Evolutionary conservation across 2,888 invertebrate genomes (phyloP).

Genomic region (Chrysolina americana): DNA sequence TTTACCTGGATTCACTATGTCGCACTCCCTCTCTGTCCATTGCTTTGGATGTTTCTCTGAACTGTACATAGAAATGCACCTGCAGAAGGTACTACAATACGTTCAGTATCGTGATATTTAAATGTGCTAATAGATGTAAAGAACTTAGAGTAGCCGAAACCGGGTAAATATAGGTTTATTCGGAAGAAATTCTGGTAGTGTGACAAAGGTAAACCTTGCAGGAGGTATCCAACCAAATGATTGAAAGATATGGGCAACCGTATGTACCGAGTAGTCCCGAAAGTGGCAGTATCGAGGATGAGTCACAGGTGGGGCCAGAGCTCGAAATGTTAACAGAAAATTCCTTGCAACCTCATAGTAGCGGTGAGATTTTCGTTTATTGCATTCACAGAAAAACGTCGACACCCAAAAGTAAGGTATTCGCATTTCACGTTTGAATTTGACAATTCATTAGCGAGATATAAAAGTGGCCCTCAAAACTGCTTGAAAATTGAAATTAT

Average conservation of each 20-base stretch:
- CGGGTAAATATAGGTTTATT: constrained; percentile 14
- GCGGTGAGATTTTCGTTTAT: constrained; percentile 64
- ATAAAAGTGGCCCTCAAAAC: no score
- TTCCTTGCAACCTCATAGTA: constrained; percentile 60
- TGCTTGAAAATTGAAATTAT: no score
- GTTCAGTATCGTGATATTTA: constrained; percentile 30
- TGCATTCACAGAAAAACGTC: constrained; percentile 32
- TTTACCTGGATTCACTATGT: constrained; percentile 71
- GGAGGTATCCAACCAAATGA: constrained; percentile 70
- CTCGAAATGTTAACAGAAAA: constrained; percentile 61
- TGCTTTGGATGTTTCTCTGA: constrained; percentile 64
- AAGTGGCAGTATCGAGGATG: constrained; percentile 65
- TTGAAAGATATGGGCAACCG: constrained; percentile 66
- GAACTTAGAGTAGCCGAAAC: constrained; percentile 44
- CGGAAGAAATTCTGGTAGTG: constrained; percentile 52
- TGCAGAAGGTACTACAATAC: constrained; percentile 28
- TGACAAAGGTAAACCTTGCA: constrained; percentile 65
- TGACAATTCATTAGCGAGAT: no score
- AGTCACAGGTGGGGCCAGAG: constrained; percentile 62
- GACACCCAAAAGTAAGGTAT: constrained; percentile 5
- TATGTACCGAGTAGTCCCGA: constrained; percentile 65
- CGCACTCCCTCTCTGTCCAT: constrained; percentile 62
- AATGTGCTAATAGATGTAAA: constrained; percentile 42
- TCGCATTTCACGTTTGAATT: neutral
- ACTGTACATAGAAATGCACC: constrained; percentile 56